A percentile compares a stretch with the other conserved stretches of the same genome.
Evolutionary conservation across 2,113 vertebrate genomes (phyloP).

Genomic region (Ciconia maguari): DNA sequence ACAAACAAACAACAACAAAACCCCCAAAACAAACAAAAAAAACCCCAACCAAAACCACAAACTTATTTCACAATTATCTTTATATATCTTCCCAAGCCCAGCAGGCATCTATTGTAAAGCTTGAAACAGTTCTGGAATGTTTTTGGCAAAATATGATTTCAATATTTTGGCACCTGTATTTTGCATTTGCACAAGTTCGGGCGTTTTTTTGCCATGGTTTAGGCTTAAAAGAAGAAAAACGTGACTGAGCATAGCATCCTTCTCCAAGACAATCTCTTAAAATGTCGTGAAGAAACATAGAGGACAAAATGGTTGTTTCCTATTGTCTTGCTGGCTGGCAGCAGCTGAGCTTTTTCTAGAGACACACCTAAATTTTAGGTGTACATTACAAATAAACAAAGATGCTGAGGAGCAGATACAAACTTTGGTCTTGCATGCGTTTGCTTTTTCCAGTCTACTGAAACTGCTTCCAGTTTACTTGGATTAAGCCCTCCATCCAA

Average conservation of each 20-base stretch:
- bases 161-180: neutral
- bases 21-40: too few species aligned
- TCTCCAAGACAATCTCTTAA: neutral
- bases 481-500: neutral
- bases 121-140: neutral
- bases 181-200: neutral
- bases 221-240: neutral
- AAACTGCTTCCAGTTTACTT: neutral
- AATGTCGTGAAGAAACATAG: neutral
- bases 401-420: neutral
- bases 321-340: neutral
- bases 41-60: neutral
- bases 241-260: neutral
- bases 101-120: neutral
- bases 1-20: too few species aligned
- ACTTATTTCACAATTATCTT: neutral
- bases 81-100: neutral
- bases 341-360: neutral
- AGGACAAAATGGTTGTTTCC: neutral
- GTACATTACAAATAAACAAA: neutral
- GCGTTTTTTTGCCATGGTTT: neutral
- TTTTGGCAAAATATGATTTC: neutral
- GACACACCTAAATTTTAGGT: neutral
- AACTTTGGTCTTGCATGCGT: fast-evolving
- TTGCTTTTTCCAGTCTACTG: neutral